Percentiles rank a stretch among this genome's conserved stretches.
These are phyloP conservation scores for Serilophus lunatus DNA, from an alignment of 2,113 vertebrate genomes.

Conservation along the genomic window DNA sequence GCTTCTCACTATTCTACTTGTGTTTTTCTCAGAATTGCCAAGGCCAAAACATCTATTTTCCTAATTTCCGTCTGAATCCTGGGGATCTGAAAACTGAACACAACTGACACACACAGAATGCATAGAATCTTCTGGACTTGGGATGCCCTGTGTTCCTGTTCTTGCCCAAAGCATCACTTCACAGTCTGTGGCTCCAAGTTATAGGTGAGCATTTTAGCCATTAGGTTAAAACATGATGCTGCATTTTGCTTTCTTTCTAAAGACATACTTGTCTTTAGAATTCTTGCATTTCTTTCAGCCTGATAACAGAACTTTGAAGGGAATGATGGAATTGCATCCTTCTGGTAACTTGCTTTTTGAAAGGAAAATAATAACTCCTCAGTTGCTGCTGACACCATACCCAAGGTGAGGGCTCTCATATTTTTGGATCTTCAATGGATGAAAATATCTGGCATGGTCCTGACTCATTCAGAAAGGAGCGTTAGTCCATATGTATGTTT, in stretches of 20 bases:
- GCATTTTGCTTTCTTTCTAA: background rate
- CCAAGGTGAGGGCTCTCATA: background rate
- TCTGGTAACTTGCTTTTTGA: background rate
- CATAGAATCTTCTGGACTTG: background rate
- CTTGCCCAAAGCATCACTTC: background rate
- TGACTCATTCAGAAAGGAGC: background rate
- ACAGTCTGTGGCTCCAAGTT: background rate
- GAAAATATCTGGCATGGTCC: background rate
- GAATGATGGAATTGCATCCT: background rate
- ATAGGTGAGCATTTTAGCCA: background rate
- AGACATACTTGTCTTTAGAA: background rate
- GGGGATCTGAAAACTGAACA: background rate
- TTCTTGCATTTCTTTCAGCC: background rate
- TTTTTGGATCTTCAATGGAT: background rate
- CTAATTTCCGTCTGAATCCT: background rate
- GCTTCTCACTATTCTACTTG: background rate
- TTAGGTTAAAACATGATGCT: background rate
- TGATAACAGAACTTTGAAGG: background rate
- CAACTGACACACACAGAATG: accelerated
- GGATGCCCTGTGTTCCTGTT: background rate
- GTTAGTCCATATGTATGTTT: background rate
- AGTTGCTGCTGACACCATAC: background rate
- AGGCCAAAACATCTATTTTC: background rate
- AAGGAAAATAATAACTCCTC: background rate
- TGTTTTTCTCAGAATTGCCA: background rate